Base-by-base conservation (phyloP, 2,113 vertebrate species). In the Tachysurus vachellii region DNA sequence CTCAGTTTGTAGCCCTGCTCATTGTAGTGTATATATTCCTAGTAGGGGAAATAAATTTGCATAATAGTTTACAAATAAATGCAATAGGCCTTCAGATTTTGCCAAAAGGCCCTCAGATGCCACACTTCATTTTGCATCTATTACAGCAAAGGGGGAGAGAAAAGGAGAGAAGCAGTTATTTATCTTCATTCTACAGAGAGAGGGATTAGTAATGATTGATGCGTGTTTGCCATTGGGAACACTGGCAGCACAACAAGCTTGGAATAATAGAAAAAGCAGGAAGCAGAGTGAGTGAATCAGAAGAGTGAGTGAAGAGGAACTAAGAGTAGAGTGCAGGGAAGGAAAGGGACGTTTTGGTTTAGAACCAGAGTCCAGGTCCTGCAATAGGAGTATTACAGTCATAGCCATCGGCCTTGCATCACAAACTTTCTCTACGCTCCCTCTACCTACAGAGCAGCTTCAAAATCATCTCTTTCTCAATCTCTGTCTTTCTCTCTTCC, bases 181-280 rank as follows among this genome's bases (percentile, higher is more conserved):
- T 93, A 92, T 93, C 91, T 91, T 90, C 89, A 90, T 92, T 91
- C 91, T 90, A 92, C 92, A 92, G 91, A 92, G 89, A 90, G 87
- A 68, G 71, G 92, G 91, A 93, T 93, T 92, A 93, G 86, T 79
- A 76, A 88, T 91, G 91, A 92, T 91, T 90, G 91, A 92, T 91
- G 90, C 82, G 84, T 85, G 85, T 88, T 92, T 91, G 89, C 91
- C 88, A 82, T 90, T 64, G 89, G 91, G 88, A 90, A 89, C 79
- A 82, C 91, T 90, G 89, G 87, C 90, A 90, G 89, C 89, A 90
- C 88, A 89, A 88, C 80, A 91, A 86, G 89, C 86, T 88, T 84
- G 90, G 90, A 93, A 92, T 91, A 92, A 91, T 89, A 91, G 89
- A 66, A 79, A 70, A 87, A 91, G 83, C 90, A 85, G 88, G 59